Evolutionary conservation across 1,140 invertebrate species (phyloP), one percentile per base, ranked within the genome.

Genomic region (Zaprionus taronus): DNA sequence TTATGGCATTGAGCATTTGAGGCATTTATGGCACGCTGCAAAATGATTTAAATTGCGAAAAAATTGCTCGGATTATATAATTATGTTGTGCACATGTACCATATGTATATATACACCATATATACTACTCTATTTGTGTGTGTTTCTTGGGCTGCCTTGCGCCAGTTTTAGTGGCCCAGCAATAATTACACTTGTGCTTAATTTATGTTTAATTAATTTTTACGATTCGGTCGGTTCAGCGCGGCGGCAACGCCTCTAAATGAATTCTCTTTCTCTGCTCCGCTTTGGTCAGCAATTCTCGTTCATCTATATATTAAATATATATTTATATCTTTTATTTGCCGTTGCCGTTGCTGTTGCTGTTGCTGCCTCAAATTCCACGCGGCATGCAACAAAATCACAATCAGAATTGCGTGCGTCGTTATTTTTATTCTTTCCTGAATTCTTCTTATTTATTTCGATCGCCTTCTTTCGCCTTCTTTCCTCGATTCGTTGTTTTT

Each of bases 331-430:
- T 79, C 53, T 66, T 41, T 56, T 38, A 65, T 36, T 36, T 64
- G 62, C 47, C 36, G 65, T 7, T 58, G 60, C 26, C 26, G 22
- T 34, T 63, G 60, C 26, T 2, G 1, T 28, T 58, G 60, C 74
- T 62, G 49, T 49, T 57, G 69, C 69, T 75, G 51, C 34, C 53
- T 56, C 55, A 38, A 69, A 74, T 58, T 77, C 82, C 69, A 83
- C 73, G 83, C 71, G 84, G 83, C 80, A 75, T 87, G 83, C 83
- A 86, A 81, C 72, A 57, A 26, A 60, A 49, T 38, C 51, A 68
- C 58, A 67, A 79, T 79, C 67, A 75, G 31, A 72, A 83, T 71
- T 72, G 78, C 75, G 71, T 79, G 75, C 71, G 72, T 83, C 65
- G 83, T 77, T 86, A 60, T 53, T 51, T 66, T 56, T n/a, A 38